These are phyloP conservation scores for Diceros bicornis DNA, from an alignment of 2,797 vertebrate species.

Conservation along the genomic window DNA sequence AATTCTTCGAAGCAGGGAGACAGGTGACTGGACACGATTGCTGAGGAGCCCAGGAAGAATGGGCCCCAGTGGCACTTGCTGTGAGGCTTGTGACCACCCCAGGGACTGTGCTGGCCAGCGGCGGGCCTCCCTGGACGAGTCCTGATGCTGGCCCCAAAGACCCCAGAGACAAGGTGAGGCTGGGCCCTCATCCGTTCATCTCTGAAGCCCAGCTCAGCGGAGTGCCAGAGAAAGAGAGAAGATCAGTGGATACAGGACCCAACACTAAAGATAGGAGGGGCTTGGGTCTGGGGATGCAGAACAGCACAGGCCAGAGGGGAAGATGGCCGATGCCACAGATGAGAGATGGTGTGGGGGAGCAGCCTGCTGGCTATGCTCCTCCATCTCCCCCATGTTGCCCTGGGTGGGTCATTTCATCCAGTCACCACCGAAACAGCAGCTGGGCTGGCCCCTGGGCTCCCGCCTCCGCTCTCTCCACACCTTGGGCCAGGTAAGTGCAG, in stretches of 20 bases:
- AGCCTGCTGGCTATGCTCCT: not conserved
- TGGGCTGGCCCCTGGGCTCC: not conserved
- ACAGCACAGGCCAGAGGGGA: not conserved
- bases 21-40: not conserved
- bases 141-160: not conserved
- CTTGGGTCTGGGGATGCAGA: not conserved
- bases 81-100: not conserved
- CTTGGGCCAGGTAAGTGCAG: not conserved
- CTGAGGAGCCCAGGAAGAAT: not conserved
- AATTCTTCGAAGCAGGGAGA: not conserved
- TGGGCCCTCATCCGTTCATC: not conserved
- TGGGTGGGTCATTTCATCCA: not conserved
- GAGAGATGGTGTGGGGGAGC: accelerated
- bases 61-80: not conserved
- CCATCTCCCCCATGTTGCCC: not conserved
- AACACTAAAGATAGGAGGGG: not conserved
- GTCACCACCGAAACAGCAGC: not conserved
- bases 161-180: not conserved
- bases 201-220: not conserved
- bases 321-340: not conserved
- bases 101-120: not conserved
- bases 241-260: not conserved
- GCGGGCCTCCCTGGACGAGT: not conserved
- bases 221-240: not conserved
- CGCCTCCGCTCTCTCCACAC: not conserved